phyloP scores from a whole-genome alignment of 2,797 vertebrate genomes.

The Peromyscus melanophrys region DNA sequence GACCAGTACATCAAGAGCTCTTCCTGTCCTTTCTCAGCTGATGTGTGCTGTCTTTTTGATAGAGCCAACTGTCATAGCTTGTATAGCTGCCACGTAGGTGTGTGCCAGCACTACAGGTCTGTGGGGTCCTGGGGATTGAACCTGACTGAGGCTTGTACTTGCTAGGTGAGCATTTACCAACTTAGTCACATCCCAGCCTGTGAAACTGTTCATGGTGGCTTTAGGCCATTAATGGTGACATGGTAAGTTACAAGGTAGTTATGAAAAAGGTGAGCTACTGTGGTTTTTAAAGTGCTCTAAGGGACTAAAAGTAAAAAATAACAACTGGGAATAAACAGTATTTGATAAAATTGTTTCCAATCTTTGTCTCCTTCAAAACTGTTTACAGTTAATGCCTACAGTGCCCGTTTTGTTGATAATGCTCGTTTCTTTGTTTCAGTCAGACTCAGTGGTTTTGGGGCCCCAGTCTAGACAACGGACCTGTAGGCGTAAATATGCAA shows the following conservation, averaged over 20 bases:
- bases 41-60: not conserved
- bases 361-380: not conserved
- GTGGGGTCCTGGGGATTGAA: not conserved
- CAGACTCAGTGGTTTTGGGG: conserved; percentile 91
- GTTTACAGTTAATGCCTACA: not conserved
- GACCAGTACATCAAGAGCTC: not conserved
- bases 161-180: not conserved
- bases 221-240: not conserved
- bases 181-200: not conserved
- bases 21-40: not conserved
- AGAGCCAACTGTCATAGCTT: not conserved
- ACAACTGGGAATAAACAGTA: not conserved
- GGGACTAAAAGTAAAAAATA: conserved; percentile 1
- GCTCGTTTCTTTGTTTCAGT: conserved; percentile 88
- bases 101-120: not conserved
- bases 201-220: not conserved
- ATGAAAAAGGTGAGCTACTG: not conserved
- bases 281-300: not conserved
- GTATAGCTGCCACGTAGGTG: not conserved
- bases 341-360: not conserved
- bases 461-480: conserved; percentile 89
- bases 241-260: not conserved
- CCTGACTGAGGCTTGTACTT: not conserved
- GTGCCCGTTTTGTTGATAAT: not conserved
- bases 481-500: conserved; percentile 86